Evolutionary conservation across 2,888 invertebrate species (phyloP).

Genomic region (Melanotus villosus): DNA sequence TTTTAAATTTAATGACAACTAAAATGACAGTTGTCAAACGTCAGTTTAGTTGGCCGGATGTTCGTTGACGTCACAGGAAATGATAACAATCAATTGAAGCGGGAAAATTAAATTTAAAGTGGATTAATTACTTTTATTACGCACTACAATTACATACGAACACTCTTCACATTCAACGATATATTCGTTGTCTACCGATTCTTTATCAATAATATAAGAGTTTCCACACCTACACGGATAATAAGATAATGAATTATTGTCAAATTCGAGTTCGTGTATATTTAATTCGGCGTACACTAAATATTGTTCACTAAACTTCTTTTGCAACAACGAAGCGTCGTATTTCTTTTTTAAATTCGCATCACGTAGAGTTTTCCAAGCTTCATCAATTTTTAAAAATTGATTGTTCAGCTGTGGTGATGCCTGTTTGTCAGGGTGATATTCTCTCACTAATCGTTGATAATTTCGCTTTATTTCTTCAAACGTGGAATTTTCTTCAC

Average conservation of each 20-base stretch:
- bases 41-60: constrained; percentile 43
- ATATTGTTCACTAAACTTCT: constrained; percentile 72
- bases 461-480: constrained; percentile 77
- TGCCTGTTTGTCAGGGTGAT: constrained; percentile 76
- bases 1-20: constrained; percentile 29
- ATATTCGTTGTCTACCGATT: constrained; percentile 64
- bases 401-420: constrained; percentile 58
- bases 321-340: constrained; percentile 74
- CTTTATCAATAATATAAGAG: constrained; percentile 69
- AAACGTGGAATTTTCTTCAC: constrained; percentile 70
- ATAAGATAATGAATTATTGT: constrained; percentile 64
- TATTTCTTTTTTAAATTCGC: constrained; percentile 75
- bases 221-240: constrained; percentile 83
- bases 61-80: constrained; percentile 4
- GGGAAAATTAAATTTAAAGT: constrained; percentile 35
- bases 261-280: constrained; percentile 69
- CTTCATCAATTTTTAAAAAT: constrained; percentile 75
- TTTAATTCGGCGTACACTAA: constrained; percentile 75
- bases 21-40: constrained; percentile 37
- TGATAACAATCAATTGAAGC: not conserved
- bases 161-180: constrained; percentile 81
- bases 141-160: constrained; percentile 78
- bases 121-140: constrained; percentile 55
- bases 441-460: constrained; percentile 71
- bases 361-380: constrained; percentile 80